Evolutionary conservation across 1,140 invertebrate species (phyloP).

Genomic region (Trypoxylus dichotomus): DNA sequence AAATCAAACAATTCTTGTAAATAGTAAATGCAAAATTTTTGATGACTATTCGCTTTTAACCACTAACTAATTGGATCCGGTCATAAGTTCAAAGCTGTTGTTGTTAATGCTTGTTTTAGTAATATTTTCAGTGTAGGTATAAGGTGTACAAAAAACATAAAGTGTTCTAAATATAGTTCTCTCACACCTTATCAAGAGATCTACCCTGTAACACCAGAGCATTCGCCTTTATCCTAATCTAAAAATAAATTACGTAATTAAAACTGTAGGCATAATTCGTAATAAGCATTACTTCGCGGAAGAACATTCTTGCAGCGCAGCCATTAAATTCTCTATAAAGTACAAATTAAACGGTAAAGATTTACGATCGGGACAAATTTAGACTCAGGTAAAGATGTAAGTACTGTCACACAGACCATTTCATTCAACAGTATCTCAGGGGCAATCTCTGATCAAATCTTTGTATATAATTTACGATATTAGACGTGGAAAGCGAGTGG

Average conservation of each 20-base stretch:
- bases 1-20: no score
- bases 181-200: no score
- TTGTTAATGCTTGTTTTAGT: no score
- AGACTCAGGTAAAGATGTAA: background rate
- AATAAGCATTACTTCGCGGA: background rate
- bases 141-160: no score
- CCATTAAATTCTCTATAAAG: background rate
- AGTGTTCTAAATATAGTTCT: no score
- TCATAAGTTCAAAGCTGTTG: no score
- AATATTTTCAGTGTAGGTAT: no score
- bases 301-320: background rate
- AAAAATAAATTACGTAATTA: background rate
- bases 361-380: constrained; percentile 5
- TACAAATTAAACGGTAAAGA: background rate
- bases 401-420: background rate
- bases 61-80: no score
- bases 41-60: no score
- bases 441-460: background rate
- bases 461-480: background rate
- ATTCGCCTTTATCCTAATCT: background rate
- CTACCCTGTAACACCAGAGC: background rate
- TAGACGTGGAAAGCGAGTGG: background rate
- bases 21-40: no score
- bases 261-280: background rate
- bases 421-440: constrained; percentile 6